Evolutionary conservation across 2,797 vertebrate species (phyloP).

Genomic region (Gymnopithys bicolor): DNA sequence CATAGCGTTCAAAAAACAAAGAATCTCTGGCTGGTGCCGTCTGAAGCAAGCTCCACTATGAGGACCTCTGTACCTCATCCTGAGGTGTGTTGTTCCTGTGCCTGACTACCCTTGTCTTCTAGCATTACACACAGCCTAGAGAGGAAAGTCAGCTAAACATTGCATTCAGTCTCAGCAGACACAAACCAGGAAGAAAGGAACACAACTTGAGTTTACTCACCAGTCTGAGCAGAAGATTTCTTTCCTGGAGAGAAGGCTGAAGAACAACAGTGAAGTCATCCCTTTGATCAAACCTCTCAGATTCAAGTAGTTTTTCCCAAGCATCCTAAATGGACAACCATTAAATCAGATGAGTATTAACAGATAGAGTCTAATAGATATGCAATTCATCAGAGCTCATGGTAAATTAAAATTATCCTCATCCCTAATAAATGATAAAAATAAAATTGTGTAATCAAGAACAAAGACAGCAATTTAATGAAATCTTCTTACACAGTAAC

Average conservation of each 20-base stretch:
- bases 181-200: not conserved
- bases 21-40: not conserved
- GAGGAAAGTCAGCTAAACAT: not conserved
- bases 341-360: not conserved
- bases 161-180: not conserved
- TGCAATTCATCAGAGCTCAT: not conserved
- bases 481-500: not conserved
- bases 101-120: not conserved
- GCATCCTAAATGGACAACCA: constrained; percentile 61
- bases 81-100: not conserved
- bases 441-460: constrained; percentile 8
- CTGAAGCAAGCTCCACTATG: not conserved
- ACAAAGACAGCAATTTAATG: not conserved
- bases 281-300: constrained; percentile 58
- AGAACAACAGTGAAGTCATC: constrained; percentile 73
- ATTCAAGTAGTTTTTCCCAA: constrained; percentile 70
- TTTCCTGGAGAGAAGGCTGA: constrained; percentile 70
- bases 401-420: not conserved
- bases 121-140: not conserved
- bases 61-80: not conserved
- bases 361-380: not conserved
- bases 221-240: not conserved
- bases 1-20: not conserved
- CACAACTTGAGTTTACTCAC: constrained; percentile 43
- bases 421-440: constrained; percentile 6